Conservation (phyloP, 2,113 vertebrate genomes). For the Myotis davidii region DNA sequence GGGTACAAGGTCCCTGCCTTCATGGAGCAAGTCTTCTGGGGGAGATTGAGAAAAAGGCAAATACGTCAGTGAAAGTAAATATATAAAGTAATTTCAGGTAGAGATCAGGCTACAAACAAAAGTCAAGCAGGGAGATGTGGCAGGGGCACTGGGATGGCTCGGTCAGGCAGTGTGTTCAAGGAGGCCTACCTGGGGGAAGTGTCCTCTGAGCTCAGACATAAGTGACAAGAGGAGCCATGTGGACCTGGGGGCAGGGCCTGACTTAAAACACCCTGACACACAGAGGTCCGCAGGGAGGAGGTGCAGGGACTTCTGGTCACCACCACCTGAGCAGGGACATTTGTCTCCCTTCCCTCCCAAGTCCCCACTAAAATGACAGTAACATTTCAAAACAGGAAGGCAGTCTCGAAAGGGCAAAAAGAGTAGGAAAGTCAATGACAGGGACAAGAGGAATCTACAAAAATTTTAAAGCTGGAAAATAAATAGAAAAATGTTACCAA, state of each 20-base stretch:
- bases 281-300: background rate
- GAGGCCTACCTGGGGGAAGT: background rate
- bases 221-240: background rate
- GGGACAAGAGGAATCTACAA: background rate
- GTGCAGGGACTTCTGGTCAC: background rate
- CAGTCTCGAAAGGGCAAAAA: background rate
- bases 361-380: background rate
- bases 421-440: background rate
- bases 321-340: background rate
- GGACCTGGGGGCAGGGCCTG: background rate
- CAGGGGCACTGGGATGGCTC: background rate
- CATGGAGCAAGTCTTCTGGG: background rate
- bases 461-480: background rate
- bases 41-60: background rate
- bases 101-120: background rate
- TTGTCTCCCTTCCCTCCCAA: background rate
- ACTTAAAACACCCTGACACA: background rate
- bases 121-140: background rate
- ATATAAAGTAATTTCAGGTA: background rate
- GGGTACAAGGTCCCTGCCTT: background rate
- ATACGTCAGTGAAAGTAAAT: background rate
- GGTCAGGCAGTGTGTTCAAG: background rate
- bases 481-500: slow-evolving; percentile 2
- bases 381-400: background rate
- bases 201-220: background rate